Percentiles rank a stretch among this genome's conserved stretches.
Conservation (phyloP, 2,113 vertebrate species). For the Mastomys coucha region DNA sequence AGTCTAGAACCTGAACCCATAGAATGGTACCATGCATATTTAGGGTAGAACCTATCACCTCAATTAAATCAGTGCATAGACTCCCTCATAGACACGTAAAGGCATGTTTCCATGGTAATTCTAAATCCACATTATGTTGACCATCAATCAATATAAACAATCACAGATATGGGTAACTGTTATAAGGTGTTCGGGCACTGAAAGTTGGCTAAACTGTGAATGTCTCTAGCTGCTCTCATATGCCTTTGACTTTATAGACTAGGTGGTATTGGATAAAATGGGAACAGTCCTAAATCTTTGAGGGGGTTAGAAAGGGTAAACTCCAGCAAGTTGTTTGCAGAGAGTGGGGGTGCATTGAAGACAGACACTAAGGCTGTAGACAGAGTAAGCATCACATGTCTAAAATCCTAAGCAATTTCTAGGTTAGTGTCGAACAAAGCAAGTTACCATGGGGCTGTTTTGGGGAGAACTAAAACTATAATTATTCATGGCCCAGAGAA, state of each 20-base stretch:
- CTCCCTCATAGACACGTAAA: neutral
- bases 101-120: neutral
- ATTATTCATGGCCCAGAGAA: neutral
- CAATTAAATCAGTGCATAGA: neutral
- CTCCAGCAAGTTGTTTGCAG: neutral
- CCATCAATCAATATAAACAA: neutral
- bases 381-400: neutral
- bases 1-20: neutral
- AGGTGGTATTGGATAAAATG: neutral
- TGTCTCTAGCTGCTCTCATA: neutral
- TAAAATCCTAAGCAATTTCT: neutral
- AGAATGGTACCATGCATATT: neutral
- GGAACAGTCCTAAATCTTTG: neutral
- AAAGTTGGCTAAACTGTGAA: neutral
- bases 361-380: neutral
- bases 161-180: neutral
- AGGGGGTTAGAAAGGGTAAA: neutral
- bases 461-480: neutral
- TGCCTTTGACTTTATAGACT: neutral
- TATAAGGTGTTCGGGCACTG: neutral
- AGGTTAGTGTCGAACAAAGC: conserved; percentile 10
- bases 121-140: neutral
- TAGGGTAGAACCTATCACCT: neutral
- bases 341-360: neutral
- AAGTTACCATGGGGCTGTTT: neutral